Percentiles rank a stretch among this genome's conserved stretches.
These are phyloP conservation scores for Enteromius unitaeniatus DNA, from an alignment of 2,797 vertebrate species.

Conservation along the genomic window DNA sequence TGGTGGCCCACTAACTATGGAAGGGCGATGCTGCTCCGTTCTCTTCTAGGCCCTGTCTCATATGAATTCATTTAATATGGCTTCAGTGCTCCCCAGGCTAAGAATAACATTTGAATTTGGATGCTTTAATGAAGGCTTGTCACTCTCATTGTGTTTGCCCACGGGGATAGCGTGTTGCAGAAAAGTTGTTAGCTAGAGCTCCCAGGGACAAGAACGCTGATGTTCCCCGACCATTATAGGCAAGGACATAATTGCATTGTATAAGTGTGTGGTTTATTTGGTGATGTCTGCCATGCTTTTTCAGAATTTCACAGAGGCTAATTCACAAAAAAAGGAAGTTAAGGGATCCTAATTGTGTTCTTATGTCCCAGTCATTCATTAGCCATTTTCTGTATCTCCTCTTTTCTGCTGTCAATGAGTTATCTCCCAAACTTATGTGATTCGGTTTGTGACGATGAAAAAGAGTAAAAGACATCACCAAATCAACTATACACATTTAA, in stretches of 20 bases:
- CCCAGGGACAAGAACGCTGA: constrained; percentile 42
- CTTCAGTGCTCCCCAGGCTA: constrained; percentile 60
- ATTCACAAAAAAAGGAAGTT: constrained; percentile 19
- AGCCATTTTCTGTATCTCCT: not conserved
- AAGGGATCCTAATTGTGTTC: constrained; percentile 18
- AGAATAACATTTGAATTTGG: constrained; percentile 60
- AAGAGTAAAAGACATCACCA: not conserved
- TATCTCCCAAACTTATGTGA: not conserved
- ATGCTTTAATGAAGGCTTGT: constrained; percentile 55
- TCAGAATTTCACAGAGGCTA: constrained; percentile 30
- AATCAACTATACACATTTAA: not conserved
- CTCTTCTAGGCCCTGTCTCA: constrained; percentile 46
- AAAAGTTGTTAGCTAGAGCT: constrained; percentile 43
- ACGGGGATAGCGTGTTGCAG: constrained; percentile 35
- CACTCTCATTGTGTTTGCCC: constrained; percentile 54
- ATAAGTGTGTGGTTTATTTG: constrained; percentile 44
- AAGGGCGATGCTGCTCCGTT: constrained; percentile 53
- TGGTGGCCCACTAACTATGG: constrained; percentile 35
- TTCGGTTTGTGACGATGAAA: not conserved
- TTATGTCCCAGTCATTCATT: not conserved
- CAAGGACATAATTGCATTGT: constrained; percentile 52
- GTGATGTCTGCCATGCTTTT: constrained; percentile 18
- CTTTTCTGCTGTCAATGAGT: not conserved
- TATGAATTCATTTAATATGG: constrained; percentile 61
- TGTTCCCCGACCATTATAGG: constrained; percentile 42